phyloP scores from a whole-genome alignment of 2,113 vertebrate genomes.

The Electrona antarctica region DNA sequence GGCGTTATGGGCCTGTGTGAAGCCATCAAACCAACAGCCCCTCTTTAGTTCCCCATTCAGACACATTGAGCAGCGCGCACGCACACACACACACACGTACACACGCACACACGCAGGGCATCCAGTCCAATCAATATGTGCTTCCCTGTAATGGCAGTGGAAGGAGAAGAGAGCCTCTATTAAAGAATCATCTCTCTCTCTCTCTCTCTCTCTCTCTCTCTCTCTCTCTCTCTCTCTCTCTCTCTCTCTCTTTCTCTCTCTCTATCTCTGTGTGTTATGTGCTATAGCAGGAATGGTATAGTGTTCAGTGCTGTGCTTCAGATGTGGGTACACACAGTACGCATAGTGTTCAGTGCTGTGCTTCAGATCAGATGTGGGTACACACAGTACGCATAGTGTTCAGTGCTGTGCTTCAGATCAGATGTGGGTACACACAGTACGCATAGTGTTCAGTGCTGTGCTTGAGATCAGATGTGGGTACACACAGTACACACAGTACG shows the following conservation, averaged over 20 bases:
- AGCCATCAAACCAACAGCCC: conserved; percentile 43
- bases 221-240: conserved; percentile 7
- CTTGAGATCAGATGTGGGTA: no score
- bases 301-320: no score
- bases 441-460: no score
- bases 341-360: no score
- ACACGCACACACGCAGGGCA: conserved; percentile 25
- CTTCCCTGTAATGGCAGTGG: conserved; percentile 37
- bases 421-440: no score
- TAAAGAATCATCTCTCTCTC: conserved; percentile 31
- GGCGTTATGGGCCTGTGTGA: conserved; percentile 63
- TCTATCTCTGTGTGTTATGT: conserved; percentile 10
- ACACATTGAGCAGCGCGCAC: conserved; percentile 43
- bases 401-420: no score
- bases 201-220: conserved; percentile 26
- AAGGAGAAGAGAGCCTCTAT: conserved; percentile 35
- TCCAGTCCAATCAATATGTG: conserved; percentile 52
- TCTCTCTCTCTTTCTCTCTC: conserved; percentile 6
- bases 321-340: no score
- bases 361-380: no score
- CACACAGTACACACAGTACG: no score
- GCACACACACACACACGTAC: neutral
- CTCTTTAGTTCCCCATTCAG: conserved; percentile 61
- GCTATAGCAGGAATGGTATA: no score
- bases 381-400: no score